phyloP scores from a whole-genome alignment of 2,888 invertebrate species.

The Lithophane leautieri region DNA sequence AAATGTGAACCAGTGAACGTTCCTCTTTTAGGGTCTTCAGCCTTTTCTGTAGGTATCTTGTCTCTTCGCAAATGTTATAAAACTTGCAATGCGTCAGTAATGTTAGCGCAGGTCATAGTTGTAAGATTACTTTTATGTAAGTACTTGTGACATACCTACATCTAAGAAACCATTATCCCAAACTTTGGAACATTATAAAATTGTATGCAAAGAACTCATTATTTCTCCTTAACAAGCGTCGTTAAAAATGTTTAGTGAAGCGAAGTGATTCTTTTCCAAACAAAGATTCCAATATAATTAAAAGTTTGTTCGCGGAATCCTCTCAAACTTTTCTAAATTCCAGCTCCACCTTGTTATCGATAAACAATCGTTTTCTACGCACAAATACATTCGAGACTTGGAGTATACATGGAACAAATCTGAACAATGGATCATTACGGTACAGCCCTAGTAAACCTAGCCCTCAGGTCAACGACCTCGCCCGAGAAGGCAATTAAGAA shows the following conservation, averaged over 20 bases:
- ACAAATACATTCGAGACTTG: conserved; percentile 33
- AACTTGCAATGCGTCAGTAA: neutral
- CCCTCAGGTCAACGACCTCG: conserved; percentile 70
- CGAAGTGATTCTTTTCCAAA: conserved; percentile 17
- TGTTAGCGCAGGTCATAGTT: no score
- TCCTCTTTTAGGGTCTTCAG: neutral
- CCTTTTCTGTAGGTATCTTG: neutral
- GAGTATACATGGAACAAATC: conserved; percentile 31
- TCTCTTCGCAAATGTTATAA: neutral
- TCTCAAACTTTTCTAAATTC: conserved; percentile 26
- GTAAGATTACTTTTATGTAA: neutral
- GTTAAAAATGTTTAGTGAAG: conserved; percentile 6
- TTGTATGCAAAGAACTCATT: neutral
- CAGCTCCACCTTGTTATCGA: conserved; percentile 47
- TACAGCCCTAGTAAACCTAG: no score
- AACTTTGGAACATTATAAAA: conserved; percentile 2
- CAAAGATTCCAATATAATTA: conserved; percentile 34
- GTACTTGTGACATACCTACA: neutral
- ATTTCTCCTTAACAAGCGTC: conserved; percentile 3
- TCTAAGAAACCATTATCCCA: neutral
- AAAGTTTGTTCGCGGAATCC: conserved; percentile 44
- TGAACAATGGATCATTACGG: conserved; percentile 46
- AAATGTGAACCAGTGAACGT: conserved; percentile 19
- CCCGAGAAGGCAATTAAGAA: conserved; percentile 76
- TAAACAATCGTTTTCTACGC: conserved; percentile 53